Conservation (phyloP, 1,140 invertebrate genomes). For the Cardiocondyla obscurior region DNA sequence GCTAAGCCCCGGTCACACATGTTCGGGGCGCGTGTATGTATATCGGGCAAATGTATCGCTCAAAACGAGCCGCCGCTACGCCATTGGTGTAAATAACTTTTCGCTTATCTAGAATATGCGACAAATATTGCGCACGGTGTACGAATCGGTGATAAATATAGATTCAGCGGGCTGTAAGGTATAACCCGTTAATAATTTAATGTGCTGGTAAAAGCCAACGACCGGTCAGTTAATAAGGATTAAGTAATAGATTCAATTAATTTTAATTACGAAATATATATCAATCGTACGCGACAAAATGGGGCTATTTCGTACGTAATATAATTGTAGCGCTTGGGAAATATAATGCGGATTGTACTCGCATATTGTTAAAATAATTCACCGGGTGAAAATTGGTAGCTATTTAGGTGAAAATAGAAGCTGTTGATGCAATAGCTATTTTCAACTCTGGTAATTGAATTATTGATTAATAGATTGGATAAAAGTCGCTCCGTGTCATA, state of each 20-base stretch:
- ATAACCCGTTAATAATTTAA: constrained; percentile 30
- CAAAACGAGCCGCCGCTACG: not conserved
- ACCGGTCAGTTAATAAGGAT: not conserved
- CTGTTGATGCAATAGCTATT: not conserved
- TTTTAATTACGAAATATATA: not conserved
- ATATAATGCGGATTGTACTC: not conserved
- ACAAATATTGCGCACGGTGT: not conserved
- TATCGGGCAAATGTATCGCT: constrained; percentile 19
- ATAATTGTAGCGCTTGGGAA: not conserved
- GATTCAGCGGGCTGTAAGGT: not conserved
- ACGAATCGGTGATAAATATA: constrained; percentile 17
- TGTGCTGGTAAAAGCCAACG: not conserved
- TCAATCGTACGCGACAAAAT: not conserved
- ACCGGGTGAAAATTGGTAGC: not conserved
- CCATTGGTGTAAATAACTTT: constrained; percentile 41
- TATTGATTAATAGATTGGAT: not conserved
- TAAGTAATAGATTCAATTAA: not conserved
- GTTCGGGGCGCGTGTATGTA: constrained; percentile 21
- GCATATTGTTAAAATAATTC: not conserved
- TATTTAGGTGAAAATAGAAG: constrained; percentile 6
- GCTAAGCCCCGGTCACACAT: constrained; percentile 66
- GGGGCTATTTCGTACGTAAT: not conserved
- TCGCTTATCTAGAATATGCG: constrained; percentile 18
- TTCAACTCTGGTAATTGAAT: not conserved
- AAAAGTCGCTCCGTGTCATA: too few species aligned